Percentiles rank a stretch among this genome's conserved stretches.
Conservation (phyloP, 2,888 invertebrate species). For the Tetanocera ferruginea region DNA sequence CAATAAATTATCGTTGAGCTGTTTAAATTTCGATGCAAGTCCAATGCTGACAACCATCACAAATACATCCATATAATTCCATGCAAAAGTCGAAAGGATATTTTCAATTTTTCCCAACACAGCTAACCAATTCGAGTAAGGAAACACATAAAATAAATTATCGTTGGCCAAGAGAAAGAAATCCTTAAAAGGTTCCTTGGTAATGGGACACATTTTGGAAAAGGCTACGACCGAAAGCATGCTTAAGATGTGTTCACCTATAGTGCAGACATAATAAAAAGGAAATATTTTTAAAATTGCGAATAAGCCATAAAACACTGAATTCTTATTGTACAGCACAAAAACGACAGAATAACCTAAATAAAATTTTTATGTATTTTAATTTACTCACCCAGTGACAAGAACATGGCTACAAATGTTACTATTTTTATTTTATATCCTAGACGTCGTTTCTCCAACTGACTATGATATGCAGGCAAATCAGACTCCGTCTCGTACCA, state of each 20-base stretch:
- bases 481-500: conserved; percentile 72
- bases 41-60: conserved; percentile 82
- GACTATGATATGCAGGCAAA: conserved; percentile 62
- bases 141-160: conserved; percentile 59
- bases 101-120: conserved; percentile 70
- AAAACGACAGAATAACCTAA: too few species aligned
- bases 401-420: conserved; percentile 69
- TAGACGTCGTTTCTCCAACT: conserved; percentile 61
- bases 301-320: not conserved
- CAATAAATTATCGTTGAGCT: conserved; percentile 73
- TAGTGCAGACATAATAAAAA: conserved; percentile 19
- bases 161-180: conserved; percentile 59
- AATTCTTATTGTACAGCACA: too few species aligned
- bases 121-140: conserved; percentile 57
- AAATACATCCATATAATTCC: conserved; percentile 82
- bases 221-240: conserved; percentile 60
- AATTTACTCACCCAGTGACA: conserved; percentile 69
- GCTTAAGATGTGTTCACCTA: conserved; percentile 66
- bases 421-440: conserved; percentile 70
- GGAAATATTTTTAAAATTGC: too few species aligned
- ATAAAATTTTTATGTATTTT: too few species aligned
- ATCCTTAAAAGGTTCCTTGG: conserved; percentile 61
- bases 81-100: conserved; percentile 76
- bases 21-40: conserved; percentile 76
- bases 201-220: conserved; percentile 59